A percentile compares a stretch with the other conserved stretches of the same genome.
Conservation (phyloP, 2,113 vertebrate genomes). For the Periophthalmus modestus region DNA sequence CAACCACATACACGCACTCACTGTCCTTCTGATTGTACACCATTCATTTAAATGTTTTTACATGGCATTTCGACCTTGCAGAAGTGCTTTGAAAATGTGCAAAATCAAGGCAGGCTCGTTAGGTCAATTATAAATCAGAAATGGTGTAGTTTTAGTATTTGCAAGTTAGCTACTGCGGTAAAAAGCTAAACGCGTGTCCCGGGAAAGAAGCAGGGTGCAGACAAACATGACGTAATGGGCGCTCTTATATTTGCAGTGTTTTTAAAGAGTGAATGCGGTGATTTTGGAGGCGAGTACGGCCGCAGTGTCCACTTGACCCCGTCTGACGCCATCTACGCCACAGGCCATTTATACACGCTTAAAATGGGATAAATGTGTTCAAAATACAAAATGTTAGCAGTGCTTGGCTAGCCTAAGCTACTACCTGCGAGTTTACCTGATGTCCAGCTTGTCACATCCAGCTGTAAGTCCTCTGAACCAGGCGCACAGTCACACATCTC, state of each 20-base stretch:
- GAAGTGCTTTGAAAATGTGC: not conserved
- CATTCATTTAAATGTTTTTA: not conserved
- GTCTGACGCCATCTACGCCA: not conserved
- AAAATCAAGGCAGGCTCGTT: not conserved
- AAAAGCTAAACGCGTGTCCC: not conserved
- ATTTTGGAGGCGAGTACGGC: not conserved
- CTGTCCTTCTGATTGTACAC: constrained; percentile 28
- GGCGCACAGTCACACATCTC: not conserved
- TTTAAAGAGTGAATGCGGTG: constrained; percentile 6
- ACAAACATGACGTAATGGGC: constrained; percentile 2
- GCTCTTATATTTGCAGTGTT: constrained; percentile 28
- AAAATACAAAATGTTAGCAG: constrained; percentile 18
- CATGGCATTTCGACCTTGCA: not conserved
- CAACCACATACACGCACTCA: constrained; percentile 12
- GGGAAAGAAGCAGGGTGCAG: constrained; percentile 1
- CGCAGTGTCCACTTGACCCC: too few relatives aligned
- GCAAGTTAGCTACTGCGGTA: constrained; percentile 1
- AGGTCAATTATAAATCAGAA: not conserved
- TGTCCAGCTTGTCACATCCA: constrained; percentile 72
- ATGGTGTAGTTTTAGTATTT: not conserved
- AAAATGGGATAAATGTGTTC: not conserved
- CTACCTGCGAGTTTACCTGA: constrained; percentile 72
- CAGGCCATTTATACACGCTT: not conserved
- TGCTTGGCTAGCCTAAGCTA: constrained; percentile 52
- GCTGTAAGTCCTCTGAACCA: constrained; percentile 43